Percentiles rank a stretch among this genome's conserved stretches.
These are phyloP conservation scores for Okapia johnstoni DNA, from an alignment of 2,113 vertebrate genomes.

Conservation along the genomic window DNA sequence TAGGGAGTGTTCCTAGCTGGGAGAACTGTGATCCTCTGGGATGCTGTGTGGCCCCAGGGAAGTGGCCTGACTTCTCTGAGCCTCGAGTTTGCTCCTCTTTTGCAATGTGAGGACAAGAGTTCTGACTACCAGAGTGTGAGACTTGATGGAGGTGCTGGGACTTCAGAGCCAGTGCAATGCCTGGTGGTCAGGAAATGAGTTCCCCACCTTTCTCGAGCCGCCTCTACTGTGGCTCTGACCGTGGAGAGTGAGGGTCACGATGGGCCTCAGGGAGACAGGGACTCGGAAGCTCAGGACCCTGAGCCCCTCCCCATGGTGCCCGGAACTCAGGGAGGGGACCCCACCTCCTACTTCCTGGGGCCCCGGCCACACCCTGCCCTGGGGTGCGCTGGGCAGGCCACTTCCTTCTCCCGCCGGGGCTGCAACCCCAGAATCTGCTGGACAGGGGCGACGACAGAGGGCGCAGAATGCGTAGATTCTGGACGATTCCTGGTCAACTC, in stretches of 20 bases:
- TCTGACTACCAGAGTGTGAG: neutral
- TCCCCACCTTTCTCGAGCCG: neutral
- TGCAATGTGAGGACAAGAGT: neutral
- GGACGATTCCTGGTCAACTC: neutral
- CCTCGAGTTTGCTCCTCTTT: neutral
- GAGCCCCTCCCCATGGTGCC: neutral
- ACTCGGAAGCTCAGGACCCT: neutral
- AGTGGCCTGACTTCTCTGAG: neutral
- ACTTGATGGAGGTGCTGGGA: fast-evolving
- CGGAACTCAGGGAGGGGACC: neutral
- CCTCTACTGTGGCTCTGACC: neutral
- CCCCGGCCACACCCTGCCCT: neutral
- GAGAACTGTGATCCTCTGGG: neutral
- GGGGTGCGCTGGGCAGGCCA: neutral
- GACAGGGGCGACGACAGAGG: neutral
- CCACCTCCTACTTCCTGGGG: neutral
- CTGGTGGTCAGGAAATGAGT: neutral
- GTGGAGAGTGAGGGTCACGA: neutral
- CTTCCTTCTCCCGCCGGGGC: neutral
- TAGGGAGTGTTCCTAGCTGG: neutral
- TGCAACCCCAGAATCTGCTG: neutral
- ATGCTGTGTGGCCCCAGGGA: neutral
- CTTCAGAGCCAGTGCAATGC: neutral
- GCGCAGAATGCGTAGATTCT: neutral
- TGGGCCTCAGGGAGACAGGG: neutral